phyloP scores from a whole-genome alignment of 2,113 vertebrate species.

The Pelobates fuscus region DNA sequence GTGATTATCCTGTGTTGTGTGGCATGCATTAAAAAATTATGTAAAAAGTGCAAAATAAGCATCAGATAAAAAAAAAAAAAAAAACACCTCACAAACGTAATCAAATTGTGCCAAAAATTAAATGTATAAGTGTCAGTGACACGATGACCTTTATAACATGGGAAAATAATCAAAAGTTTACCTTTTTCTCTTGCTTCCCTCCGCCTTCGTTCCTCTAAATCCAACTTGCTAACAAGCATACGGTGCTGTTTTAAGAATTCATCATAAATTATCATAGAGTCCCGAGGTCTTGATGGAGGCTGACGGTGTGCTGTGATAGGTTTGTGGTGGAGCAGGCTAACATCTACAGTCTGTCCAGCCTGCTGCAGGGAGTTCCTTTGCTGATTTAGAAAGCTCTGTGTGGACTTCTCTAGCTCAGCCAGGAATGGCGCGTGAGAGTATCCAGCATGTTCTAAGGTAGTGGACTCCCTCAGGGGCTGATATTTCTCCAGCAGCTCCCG shows the following conservation, averaged over 20 bases:
- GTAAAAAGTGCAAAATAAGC: too few relatives aligned
- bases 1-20: too few relatives aligned
- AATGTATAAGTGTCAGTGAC: too few relatives aligned
- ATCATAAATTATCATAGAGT: conserved; percentile 83
- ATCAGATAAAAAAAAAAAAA: too few relatives aligned
- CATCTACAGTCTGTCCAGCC: conserved; percentile 72
- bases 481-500: conserved; percentile 80
- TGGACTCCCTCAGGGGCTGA: conserved; percentile 68
- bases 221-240: conserved; percentile 90
- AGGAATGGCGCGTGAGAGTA: conserved; percentile 79
- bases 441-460: conserved; percentile 67
- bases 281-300: conserved; percentile 64
- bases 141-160: too few relatives aligned
- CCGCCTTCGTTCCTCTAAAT: conserved; percentile 89
- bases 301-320: conserved; percentile 69
- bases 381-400: conserved; percentile 86
- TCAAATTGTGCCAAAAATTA: too few relatives aligned
- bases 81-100: too few relatives aligned
- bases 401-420: conserved; percentile 89
- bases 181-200: conserved; percentile 93
- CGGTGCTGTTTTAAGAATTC: conserved; percentile 92
- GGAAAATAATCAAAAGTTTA: conserved; percentile 49
- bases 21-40: too few relatives aligned
- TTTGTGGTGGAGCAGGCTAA: conserved; percentile 62
- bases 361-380: conserved; percentile 78